phyloP scores from a whole-genome alignment of 2,113 vertebrate genomes.

The Nothobranchius kuhntae region DNA sequence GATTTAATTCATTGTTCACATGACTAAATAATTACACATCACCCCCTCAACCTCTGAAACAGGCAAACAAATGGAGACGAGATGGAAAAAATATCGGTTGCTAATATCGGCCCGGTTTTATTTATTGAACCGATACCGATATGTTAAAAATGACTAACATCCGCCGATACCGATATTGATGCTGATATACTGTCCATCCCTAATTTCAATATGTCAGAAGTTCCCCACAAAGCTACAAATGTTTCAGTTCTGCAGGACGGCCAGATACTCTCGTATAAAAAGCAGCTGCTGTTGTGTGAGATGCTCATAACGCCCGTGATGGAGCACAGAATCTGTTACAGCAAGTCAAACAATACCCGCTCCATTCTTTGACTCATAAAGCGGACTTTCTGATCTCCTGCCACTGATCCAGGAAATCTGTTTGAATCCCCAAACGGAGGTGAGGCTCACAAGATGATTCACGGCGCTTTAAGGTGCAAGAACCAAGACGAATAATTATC shows the following conservation, averaged over 20 bases:
- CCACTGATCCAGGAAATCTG: conserved; percentile 52
- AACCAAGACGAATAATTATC: conserved; percentile 16
- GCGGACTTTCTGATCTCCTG: conserved; percentile 40
- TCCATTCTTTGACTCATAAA: conserved; percentile 39
- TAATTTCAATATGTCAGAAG: too few relatives aligned
- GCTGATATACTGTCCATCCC: too few relatives aligned
- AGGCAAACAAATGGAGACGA: too few relatives aligned
- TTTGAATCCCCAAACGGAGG: conserved; percentile 42
- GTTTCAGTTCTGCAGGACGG: not conserved
- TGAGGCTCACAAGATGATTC: conserved; percentile 47
- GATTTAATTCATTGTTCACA: too few relatives aligned
- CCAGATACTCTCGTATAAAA: conserved; percentile 14
- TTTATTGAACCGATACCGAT: too few relatives aligned
- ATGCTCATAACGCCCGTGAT: conserved; percentile 17
- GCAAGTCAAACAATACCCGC: conserved; percentile 25
- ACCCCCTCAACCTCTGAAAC: too few relatives aligned
- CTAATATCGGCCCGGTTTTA: too few relatives aligned
- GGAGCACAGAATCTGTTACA: conserved; percentile 31
- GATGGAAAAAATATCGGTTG: too few relatives aligned
- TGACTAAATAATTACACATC: too few relatives aligned
- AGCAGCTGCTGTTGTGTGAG: conserved; percentile 12
- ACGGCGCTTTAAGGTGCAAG: conserved; percentile 33
- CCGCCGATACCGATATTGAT: too few relatives aligned
- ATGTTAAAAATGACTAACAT: too few relatives aligned
- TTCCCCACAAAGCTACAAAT: too few relatives aligned